phyloP scores from a whole-genome alignment of 2,888 invertebrate genomes.

The Drepana falcataria region DNA sequence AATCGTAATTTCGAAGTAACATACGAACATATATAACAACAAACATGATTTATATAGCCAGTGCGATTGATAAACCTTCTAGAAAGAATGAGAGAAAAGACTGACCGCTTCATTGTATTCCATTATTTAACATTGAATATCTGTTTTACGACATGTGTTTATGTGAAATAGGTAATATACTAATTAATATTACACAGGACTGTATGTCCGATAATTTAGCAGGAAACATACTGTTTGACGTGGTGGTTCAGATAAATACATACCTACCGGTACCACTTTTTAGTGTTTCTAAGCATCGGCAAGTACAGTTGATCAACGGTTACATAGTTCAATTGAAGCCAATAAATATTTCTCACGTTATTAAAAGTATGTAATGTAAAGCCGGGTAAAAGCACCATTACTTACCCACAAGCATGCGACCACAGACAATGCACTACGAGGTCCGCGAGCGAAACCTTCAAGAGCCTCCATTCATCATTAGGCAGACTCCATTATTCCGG shows the following conservation, averaged over 20 bases:
- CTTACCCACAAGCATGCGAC: conserved; percentile 37
- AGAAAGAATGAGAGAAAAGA: no score
- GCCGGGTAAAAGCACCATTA: conserved; percentile 29
- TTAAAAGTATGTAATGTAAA: conserved; percentile 32
- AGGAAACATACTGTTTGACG: conserved; percentile 13
- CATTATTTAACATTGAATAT: no score
- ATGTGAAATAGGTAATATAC: no score
- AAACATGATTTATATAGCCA: no score
- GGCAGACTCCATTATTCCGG: conserved; percentile 60
- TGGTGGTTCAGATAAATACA: neutral
- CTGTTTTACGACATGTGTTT: no score
- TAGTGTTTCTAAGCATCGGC: no score
- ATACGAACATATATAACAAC: no score
- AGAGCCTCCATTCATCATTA: conserved; percentile 63
- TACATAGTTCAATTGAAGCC: neutral
- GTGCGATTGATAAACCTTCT: no score
- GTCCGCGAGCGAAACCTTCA: conserved; percentile 37
- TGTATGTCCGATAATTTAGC: conserved; percentile 19
- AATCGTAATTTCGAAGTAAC: no score
- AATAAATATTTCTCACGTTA: conserved; percentile 45
- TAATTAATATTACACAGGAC: neutral
- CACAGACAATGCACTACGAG: conserved; percentile 39
- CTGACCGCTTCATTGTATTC: no score
- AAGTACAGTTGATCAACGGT: no score
- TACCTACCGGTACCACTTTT: no score